These are phyloP conservation scores for Neuroscelio doddi DNA, from an alignment of 2,888 invertebrate genomes.

Conservation along the genomic window DNA sequence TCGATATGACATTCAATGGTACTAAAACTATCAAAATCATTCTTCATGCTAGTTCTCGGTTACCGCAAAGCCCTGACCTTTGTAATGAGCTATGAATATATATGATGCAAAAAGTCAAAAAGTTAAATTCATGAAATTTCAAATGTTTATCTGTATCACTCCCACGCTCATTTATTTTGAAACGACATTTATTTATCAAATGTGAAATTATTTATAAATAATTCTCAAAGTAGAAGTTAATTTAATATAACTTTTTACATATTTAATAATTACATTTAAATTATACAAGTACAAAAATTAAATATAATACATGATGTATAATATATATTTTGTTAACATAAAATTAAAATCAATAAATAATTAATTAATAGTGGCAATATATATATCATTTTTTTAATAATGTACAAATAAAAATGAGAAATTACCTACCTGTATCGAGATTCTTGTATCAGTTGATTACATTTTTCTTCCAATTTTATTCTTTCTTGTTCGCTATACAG, in stretches of 20 bases:
- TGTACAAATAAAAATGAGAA: constrained; percentile 1
- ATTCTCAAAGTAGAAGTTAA: too few species aligned
- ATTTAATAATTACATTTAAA: too few species aligned
- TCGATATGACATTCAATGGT: constrained; percentile 27
- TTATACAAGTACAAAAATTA: too few species aligned
- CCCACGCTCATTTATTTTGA: too few species aligned
- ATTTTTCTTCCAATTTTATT: constrained; percentile 64
- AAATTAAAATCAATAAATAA: too few species aligned
- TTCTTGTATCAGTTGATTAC: constrained; percentile 61
- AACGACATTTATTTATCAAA: too few species aligned
- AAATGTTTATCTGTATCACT: background rate
- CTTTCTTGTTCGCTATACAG: constrained; percentile 64
- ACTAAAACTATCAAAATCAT: constrained; percentile 22
- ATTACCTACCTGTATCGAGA: constrained; percentile 60
- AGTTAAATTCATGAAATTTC: background rate
- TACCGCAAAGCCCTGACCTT: constrained; percentile 40
- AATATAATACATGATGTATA: too few species aligned
- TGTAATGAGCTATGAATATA: constrained; percentile 9
- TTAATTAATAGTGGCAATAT: background rate
- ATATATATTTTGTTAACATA: too few species aligned
- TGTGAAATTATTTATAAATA: too few species aligned
- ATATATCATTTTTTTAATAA: background rate
- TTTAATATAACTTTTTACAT: too few species aligned
- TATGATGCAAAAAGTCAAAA: background rate
- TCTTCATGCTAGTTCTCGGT: constrained; percentile 29